phyloP scores from a whole-genome alignment of 2,113 vertebrate genomes.

The Etheostoma cragini region DNA sequence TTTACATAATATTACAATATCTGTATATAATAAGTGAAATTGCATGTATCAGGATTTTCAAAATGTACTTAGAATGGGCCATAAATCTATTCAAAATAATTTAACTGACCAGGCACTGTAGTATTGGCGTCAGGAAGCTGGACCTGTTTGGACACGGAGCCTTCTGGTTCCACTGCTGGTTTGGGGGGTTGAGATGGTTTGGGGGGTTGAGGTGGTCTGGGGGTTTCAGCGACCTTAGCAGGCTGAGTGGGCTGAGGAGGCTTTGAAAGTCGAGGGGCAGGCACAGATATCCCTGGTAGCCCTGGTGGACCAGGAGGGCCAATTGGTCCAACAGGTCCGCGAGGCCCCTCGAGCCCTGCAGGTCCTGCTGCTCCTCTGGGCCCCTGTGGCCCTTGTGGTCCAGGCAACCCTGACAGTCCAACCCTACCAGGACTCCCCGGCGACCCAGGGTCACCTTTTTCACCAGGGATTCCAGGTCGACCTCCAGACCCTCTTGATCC shows the following conservation, averaged over 20 bases:
- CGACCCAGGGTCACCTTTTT: constrained; percentile 91
- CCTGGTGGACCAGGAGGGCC: constrained; percentile 90
- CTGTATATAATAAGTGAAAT: not conserved
- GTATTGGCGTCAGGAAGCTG: constrained; percentile 44
- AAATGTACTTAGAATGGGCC: not conserved
- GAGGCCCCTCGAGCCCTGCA: constrained; percentile 87
- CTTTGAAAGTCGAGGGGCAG: constrained; percentile 15
- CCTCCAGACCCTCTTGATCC: constrained; percentile 93
- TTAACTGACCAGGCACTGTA: constrained; percentile 68
- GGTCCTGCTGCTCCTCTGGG: constrained; percentile 88
- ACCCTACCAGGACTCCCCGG: constrained; percentile 89
- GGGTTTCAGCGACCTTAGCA: constrained; percentile 1
- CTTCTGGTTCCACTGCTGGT: constrained; percentile 44
- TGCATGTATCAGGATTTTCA: not conserved
- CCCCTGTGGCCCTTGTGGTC: constrained; percentile 89
- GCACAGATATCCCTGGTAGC: constrained; percentile 82
- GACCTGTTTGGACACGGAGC: constrained; percentile 55
- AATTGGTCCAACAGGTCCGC: constrained; percentile 88
- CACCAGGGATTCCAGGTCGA: constrained; percentile 89
- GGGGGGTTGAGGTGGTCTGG: constrained; percentile 29
- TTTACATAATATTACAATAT: constrained; percentile 4
- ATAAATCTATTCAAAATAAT: not conserved
- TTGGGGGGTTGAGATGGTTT: constrained; percentile 44
- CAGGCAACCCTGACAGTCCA: constrained; percentile 87
- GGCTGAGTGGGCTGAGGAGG: constrained; percentile 34